A percentile compares a stretch with the other conserved stretches of the same genome.
Evolutionary conservation across 1,140 invertebrate species (phyloP).

Genomic region (Carposina sasakii): DNA sequence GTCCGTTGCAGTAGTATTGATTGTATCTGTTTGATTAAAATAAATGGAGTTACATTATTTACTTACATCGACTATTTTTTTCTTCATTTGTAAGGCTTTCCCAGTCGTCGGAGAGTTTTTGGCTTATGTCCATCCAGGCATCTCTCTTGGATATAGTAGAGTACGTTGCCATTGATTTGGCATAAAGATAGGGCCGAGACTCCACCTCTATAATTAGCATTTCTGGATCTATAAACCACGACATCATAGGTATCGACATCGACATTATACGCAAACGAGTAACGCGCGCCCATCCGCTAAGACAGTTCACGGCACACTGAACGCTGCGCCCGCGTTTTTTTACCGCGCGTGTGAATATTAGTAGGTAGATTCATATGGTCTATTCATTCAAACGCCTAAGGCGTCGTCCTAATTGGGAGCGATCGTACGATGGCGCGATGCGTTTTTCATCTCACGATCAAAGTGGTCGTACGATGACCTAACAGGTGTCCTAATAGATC

Average conservation of each 20-base stretch:
- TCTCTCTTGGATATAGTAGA: background rate
- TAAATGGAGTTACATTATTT: conserved; percentile 5
- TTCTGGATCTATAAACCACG: conserved; percentile 5
- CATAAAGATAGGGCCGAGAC: background rate
- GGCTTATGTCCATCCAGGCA: background rate
- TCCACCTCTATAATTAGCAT: conserved; percentile 3
- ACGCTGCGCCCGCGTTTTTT: background rate
- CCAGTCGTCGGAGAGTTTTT: conserved; percentile 1
- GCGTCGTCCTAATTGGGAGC: no score
- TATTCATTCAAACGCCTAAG: conserved; percentile 4
- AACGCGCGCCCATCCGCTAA: background rate
- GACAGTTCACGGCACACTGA: conserved; percentile 1
- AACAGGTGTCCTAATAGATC: no score
- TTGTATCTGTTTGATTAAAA: background rate
- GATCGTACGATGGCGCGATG: no score
- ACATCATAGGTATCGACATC: background rate
- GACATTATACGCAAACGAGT: background rate
- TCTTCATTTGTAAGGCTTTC: background rate
- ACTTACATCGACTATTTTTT: conserved; percentile 6
- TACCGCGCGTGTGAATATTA: conserved; percentile 4
- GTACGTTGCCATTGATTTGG: background rate
- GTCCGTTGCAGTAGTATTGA: no score
- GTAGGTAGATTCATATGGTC: background rate
- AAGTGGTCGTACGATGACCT: no score
- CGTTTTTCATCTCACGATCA: no score